These are phyloP conservation scores for Drosophila orosa DNA, from an alignment of 1,140 invertebrate genomes.

Conservation along the genomic window DNA sequence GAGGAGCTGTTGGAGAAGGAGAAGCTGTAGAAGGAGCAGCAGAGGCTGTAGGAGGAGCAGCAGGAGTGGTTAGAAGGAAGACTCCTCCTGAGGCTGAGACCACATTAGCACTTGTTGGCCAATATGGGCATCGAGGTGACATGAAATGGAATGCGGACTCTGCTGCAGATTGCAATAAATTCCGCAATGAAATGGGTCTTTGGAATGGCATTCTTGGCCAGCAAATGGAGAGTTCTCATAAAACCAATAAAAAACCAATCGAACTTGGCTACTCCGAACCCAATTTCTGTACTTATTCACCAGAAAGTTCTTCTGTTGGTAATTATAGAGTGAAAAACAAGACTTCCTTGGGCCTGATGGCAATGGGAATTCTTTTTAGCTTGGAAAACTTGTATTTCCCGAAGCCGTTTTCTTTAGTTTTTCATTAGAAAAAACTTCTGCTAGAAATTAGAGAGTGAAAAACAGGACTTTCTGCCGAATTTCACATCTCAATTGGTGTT, in stretches of 20 bases:
- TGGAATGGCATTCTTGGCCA: not conserved
- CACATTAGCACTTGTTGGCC: slow-evolving; percentile 12
- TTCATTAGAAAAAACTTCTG: too few relatives aligned
- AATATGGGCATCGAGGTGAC: not conserved
- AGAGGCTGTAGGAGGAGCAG: too few relatives aligned
- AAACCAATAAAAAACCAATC: not conserved
- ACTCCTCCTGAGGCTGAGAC: not conserved
- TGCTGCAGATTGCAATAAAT: slow-evolving; percentile 13
- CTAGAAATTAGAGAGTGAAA: not conserved
- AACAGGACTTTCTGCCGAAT: too few relatives aligned
- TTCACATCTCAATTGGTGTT: not conserved
- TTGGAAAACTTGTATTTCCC: too few relatives aligned
- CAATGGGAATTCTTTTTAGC: too few relatives aligned
- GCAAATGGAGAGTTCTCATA: not conserved
- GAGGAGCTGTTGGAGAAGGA: not conserved
- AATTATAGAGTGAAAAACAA: not conserved
- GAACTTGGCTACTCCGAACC: not conserved
- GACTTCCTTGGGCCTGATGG: too few relatives aligned
- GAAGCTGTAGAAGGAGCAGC: not conserved
- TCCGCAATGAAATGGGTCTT: not conserved
- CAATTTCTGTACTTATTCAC: not conserved
- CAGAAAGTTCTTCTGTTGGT: not conserved
- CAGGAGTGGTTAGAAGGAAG: too few relatives aligned
- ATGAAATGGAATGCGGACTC: slow-evolving; percentile 7
- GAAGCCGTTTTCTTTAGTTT: too few relatives aligned